Percentiles rank a stretch among this genome's conserved stretches.
Evolutionary conservation across 2,888 invertebrate genomes (phyloP).

Genomic region (Rugalucina vietnamica): DNA sequence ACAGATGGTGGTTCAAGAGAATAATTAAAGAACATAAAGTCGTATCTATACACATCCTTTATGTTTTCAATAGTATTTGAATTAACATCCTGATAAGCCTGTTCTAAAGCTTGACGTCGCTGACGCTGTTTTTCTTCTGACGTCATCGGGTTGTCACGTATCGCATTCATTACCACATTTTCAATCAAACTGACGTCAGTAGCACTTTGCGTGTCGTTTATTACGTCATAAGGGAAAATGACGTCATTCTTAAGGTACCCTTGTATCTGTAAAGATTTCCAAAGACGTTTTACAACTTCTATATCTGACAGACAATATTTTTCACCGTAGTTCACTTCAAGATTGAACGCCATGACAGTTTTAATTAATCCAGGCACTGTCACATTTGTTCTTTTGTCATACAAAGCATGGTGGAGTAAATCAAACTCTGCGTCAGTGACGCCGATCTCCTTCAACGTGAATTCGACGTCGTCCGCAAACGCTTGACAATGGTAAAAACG

Average conservation of each 20-base stretch:
- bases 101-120: not conserved
- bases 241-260: not conserved
- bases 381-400: constrained; percentile 6
- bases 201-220: not conserved
- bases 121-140: not conserved
- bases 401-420: not conserved
- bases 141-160: not conserved
- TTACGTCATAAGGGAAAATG: not conserved
- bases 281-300: not conserved
- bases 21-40: not conserved
- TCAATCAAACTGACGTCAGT: not conserved
- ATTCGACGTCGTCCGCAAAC: constrained; percentile 36
- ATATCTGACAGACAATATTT: not conserved
- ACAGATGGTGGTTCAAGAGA: not conserved
- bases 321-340: not conserved
- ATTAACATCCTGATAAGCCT: not conserved
- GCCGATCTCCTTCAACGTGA: not conserved
- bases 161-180: not conserved
- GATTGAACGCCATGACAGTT: not conserved
- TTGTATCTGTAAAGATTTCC: constrained; percentile 19
- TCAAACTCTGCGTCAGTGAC: constrained; percentile 1
- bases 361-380: constrained; percentile 22
- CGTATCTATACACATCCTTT: not conserved
- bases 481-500: constrained; percentile 23
- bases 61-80: not conserved